Percentiles rank a stretch among this genome's conserved stretches.
phyloP scores from a whole-genome alignment of 2,797 vertebrate species.

The Pipistrellus nathusii region DNA sequence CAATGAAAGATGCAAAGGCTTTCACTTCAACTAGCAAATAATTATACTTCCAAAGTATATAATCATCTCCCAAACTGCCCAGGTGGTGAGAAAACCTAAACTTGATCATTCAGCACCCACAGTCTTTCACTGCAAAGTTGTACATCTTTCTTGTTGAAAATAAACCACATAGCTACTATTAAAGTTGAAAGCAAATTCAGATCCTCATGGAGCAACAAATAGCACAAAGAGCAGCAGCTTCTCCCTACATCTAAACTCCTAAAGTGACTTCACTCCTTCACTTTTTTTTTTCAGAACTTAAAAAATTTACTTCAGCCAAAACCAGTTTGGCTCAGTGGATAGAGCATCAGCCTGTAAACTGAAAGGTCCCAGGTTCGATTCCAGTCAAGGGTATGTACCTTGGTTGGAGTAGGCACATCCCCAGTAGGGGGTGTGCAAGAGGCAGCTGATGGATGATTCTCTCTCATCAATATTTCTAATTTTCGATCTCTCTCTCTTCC shows the following conservation, averaged over 20 bases:
- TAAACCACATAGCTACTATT: background rate
- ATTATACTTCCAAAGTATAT: slow-evolving; percentile 7
- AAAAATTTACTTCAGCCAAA: background rate
- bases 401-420: no score
- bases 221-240: background rate
- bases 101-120: background rate
- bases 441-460: no score
- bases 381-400: no score
- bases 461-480: no score
- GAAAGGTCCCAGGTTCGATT: no score
- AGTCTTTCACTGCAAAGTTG: background rate
- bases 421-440: no score
- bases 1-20: background rate
- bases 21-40: slow-evolving; percentile 34
- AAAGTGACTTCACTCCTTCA: background rate
- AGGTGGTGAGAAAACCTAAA: background rate
- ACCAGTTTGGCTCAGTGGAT: no score
- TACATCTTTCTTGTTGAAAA: background rate
- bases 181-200: slow-evolving; percentile 46
- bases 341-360: no score
- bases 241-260: slow-evolving; percentile 3
- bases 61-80: background rate
- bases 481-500: no score
- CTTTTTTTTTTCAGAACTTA: background rate
- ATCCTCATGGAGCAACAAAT: background rate